Percentiles rank a stretch among this genome's conserved stretches.
Conservation (phyloP, 2,113 vertebrate species). For the Eptesicus fuscus region DNA sequence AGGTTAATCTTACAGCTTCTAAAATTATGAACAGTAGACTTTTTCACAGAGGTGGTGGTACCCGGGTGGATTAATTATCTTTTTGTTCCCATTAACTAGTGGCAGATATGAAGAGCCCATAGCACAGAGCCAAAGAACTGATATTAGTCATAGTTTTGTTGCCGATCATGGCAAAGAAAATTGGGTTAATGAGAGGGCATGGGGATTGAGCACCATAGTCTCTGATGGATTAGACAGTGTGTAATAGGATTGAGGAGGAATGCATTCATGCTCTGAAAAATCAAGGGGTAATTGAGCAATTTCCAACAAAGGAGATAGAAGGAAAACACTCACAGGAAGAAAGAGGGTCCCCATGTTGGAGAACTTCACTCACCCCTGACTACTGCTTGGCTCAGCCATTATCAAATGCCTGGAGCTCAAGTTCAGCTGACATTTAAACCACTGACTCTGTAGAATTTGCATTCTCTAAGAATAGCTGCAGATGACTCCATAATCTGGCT, state of each 20-base stretch:
- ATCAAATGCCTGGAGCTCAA: not conserved
- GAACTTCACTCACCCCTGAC: not conserved
- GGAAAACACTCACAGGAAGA: not conserved
- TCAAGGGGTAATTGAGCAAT: not conserved
- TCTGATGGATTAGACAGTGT: not conserved
- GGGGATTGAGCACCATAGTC: not conserved
- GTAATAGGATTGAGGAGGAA: not conserved
- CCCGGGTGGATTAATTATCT: constrained; percentile 60
- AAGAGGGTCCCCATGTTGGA: not conserved
- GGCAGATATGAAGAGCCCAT: not conserved
- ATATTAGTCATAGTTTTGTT: constrained; percentile 28
- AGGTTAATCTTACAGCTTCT: constrained; percentile 47
- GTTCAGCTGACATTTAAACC: not conserved
- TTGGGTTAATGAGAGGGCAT: constrained; percentile 23
- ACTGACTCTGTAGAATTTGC: not conserved
- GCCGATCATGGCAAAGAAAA: constrained; percentile 30
- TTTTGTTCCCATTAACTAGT: constrained; percentile 17
- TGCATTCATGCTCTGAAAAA: not conserved
- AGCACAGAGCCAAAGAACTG: not conserved
- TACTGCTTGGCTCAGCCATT: not conserved
- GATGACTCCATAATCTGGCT: not conserved
- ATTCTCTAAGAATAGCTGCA: not conserved
- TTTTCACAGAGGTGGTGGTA: constrained; percentile 27
- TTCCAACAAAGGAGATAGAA: not conserved
- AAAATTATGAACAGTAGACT: constrained; percentile 64